phyloP scores from a whole-genome alignment of 2,888 invertebrate species.

The Polydesmus complanatus region DNA sequence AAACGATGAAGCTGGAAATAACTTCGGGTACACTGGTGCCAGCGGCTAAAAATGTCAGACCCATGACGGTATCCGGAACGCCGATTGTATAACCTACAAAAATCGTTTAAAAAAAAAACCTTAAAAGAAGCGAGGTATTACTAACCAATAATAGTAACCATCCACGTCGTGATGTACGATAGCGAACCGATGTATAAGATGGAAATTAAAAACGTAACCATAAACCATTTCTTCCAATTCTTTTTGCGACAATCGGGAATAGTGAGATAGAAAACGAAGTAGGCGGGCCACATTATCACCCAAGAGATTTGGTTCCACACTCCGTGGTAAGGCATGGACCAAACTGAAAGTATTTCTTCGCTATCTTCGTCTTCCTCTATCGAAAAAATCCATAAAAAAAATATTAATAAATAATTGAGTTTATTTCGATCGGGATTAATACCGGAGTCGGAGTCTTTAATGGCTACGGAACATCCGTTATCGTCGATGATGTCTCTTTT shows the following conservation, averaged over 20 bases:
- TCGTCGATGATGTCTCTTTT: neutral
- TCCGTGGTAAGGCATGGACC: constrained; percentile 19
- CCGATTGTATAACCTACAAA: constrained; percentile 66
- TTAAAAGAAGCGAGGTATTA: constrained; percentile 11
- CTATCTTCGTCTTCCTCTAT: neutral
- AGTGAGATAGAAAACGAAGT: constrained; percentile 64
- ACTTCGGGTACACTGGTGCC: constrained; percentile 90
- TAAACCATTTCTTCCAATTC: constrained; percentile 71
- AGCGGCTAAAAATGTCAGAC: constrained; percentile 81
- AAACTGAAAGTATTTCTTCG: constrained; percentile 15
- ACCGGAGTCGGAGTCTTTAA: constrained; percentile 4
- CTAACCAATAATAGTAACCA: constrained; percentile 83
- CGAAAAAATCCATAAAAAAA: too few relatives aligned
- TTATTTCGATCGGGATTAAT: neutral
- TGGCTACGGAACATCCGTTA: constrained; percentile 1
- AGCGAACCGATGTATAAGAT: constrained; percentile 85
- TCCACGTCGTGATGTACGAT: constrained; percentile 89
- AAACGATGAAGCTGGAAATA: constrained; percentile 82
- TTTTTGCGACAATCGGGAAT: constrained; percentile 81
- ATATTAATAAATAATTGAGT: neutral
- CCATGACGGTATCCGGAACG: constrained; percentile 90
- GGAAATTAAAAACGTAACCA: constrained; percentile 79
- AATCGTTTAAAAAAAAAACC: neutral
- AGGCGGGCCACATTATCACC: constrained; percentile 77
- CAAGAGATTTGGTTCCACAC: constrained; percentile 38